Evolutionary conservation across 2,113 vertebrate species (phyloP).

Genomic region (Willisornis vidua): DNA sequence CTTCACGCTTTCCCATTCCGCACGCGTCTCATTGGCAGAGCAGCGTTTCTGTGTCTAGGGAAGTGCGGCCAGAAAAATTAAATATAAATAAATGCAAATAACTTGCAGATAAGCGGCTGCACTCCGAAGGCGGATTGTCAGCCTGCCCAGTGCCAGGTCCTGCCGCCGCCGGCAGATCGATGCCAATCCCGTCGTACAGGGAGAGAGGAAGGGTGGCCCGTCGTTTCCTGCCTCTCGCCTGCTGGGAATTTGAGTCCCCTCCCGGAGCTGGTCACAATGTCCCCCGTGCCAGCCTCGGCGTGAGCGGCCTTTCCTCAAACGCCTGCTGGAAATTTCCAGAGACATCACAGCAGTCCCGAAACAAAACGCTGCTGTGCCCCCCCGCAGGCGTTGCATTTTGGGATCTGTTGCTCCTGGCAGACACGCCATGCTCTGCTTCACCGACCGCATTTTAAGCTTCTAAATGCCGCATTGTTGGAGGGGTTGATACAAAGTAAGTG

Average conservation of each 20-base stretch:
- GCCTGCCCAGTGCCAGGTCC: rapidly evolving
- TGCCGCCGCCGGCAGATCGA: neutral
- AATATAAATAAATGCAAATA: neutral
- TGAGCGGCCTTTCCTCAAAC: neutral
- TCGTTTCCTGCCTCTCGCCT: slow-evolving; percentile 13
- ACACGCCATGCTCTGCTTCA: neutral
- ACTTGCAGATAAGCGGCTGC: neutral
- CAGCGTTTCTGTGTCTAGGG: neutral
- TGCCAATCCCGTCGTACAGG: neutral
- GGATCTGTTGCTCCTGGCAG: neutral
- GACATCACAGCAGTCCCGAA: neutral
- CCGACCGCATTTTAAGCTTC: neutral
- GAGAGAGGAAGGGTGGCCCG: neutral
- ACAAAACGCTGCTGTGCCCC: neutral
- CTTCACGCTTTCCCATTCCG: neutral
- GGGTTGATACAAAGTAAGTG: neutral
- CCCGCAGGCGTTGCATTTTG: neutral
- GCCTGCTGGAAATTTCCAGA: slow-evolving; percentile 19
- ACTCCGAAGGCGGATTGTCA: rapidly evolving
- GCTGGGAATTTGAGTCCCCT: slow-evolving; percentile 53
- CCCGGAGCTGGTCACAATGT: neutral
- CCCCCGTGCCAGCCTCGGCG: neutral
- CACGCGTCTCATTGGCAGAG: neutral
- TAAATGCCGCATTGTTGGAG: neutral
- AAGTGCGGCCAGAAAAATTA: neutral